Percentiles rank a stretch among this genome's conserved stretches.
Evolutionary conservation across 2,113 vertebrate genomes (phyloP).

Genomic region (Nothoprocta pentlandii): DNA sequence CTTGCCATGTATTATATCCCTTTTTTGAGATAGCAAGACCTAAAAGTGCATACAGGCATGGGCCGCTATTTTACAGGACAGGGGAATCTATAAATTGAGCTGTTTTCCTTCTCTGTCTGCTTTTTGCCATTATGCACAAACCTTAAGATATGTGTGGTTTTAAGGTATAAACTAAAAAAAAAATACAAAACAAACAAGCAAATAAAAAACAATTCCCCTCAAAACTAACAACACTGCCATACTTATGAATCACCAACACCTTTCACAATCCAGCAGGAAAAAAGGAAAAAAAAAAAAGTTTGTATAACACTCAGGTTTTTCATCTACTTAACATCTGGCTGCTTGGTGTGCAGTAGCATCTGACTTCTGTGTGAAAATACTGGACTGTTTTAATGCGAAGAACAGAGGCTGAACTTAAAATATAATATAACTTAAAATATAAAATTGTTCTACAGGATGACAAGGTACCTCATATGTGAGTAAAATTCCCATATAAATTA

Average conservation of each 20-base stretch:
- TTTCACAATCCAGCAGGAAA: not conserved
- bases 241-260: not conserved
- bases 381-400: not conserved
- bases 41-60: not conserved
- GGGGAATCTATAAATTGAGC: not conserved
- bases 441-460: not conserved
- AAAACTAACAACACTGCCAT: not conserved
- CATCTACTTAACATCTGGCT: constrained; percentile 24
- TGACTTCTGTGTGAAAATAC: constrained; percentile 32
- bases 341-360: not conserved
- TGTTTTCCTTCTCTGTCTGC: not conserved
- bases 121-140: not conserved
- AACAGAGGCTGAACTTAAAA: not conserved
- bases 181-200: not conserved
- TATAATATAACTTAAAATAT: not conserved
- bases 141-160: constrained; percentile 20
- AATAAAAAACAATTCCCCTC: not conserved
- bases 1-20: too few species aligned
- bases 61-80: not conserved
- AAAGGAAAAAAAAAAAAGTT: constrained; percentile 14
- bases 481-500: not conserved
- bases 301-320: constrained; percentile 11
- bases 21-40: not conserved
- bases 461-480: not conserved
- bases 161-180: not conserved